phyloP scores from a whole-genome alignment of 2,888 invertebrate genomes.

The Neoscelio sp. region DNA sequence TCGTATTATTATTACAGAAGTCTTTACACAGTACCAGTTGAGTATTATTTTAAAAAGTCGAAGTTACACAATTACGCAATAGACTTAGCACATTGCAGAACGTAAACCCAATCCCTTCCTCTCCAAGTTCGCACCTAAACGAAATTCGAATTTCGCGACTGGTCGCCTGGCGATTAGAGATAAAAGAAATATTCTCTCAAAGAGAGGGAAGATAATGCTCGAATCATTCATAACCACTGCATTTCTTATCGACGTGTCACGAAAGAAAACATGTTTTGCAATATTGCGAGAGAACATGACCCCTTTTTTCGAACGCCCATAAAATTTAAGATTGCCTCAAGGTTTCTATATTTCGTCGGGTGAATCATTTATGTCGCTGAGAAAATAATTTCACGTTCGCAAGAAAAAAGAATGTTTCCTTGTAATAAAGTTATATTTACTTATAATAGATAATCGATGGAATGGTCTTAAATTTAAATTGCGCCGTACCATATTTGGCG shows the following conservation, averaged over 20 bases:
- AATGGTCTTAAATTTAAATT: conserved; percentile 37
- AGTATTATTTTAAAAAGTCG: too few species aligned
- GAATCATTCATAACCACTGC: conserved; percentile 15
- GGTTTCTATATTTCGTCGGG: conserved; percentile 45
- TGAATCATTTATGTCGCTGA: conserved; percentile 32
- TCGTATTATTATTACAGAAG: too few species aligned
- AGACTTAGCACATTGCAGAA: too few species aligned
- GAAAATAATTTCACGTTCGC: conserved; percentile 21
- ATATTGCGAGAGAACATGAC: conserved; percentile 63
- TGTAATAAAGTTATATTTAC: too few species aligned
- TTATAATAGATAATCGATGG: too few species aligned
- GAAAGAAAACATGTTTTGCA: conserved; percentile 65
- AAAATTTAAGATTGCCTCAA: conserved; percentile 61
- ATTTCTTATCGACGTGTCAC: conserved; percentile 48
- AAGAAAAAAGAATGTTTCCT: neutral
- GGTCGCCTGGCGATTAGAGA: too few species aligned
- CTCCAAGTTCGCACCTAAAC: too few species aligned
- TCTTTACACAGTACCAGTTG: too few species aligned
- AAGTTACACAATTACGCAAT: too few species aligned
- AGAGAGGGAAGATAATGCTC: conserved; percentile 8
- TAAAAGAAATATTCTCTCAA: neutral
- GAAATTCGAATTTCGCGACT: too few species aligned
- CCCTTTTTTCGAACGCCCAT: conserved; percentile 62
- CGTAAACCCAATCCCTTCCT: too few species aligned
- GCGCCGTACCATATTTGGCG: conserved; percentile 33